Base-by-base conservation (phyloP, 1,140 invertebrate species). In the Cotesia glomerata region DNA sequence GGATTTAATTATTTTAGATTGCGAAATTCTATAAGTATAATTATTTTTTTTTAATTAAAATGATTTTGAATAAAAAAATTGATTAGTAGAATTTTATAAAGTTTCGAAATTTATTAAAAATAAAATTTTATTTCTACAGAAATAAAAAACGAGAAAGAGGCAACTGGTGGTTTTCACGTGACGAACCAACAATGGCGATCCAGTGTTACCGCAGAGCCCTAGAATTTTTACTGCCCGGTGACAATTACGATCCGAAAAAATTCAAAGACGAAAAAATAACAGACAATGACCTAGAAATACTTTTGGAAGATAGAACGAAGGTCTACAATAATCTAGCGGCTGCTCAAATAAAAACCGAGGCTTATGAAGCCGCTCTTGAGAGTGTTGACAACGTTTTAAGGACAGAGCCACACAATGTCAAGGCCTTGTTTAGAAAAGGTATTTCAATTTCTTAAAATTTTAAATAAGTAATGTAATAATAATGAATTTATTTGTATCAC, bases 271-370 rank as follows among this genome's bases (percentile, higher is more conserved):
- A 84, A 14, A 13, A 65, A 9, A 74, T 85, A n/a, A 86, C 85
- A n/a, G 89, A 91, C 79, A 81, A 85, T 45, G 89, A 91, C 35
- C 79, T 92, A 8, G 90, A 91, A 76, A 80, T 80, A 45, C 81
- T 97, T 32, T 78, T 96, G 14, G 93, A 95, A 39, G 93, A 95
- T 79, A 85, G 94, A 65, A 85, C 96, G 5, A 93, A 94, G 79
- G 93, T 95, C 0, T 93, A 94, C 76, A 97, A 97, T 82, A 97
- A 97, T 85, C 90, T 97, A 87, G 95, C 95, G 5, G 93, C 94
- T 68, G 93, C 95, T 26, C 95, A 97, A 85, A 90, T 97, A 49
- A 96, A 95, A 87, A 91, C 93, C 34, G 90, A 93, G 74, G 92
- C 93, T 0, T 96, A 91, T 80, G 94, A 96, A 78, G 91, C 92